phyloP scores from a whole-genome alignment of 92 coral and sea anemone species.

The Nematostella vectensis region DNA sequence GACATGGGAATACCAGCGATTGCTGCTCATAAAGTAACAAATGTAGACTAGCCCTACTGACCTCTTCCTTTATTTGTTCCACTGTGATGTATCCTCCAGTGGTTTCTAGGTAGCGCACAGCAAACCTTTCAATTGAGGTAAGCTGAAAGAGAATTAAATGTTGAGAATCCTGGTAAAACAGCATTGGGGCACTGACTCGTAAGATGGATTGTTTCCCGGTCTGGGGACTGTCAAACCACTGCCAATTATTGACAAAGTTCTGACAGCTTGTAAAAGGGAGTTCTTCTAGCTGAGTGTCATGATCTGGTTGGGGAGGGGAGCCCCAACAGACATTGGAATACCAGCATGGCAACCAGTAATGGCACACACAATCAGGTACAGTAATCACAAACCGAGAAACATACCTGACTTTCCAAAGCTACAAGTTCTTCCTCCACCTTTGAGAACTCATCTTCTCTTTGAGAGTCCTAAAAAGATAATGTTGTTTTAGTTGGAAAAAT shows the following conservation, averaged over 20 bases:
- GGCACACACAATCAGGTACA: too few relatives aligned
- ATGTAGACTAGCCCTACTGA: too few relatives aligned
- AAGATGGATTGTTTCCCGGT: too few relatives aligned
- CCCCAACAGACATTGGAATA: slow-evolving; percentile 79
- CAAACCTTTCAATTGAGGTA: slow-evolving; percentile 86
- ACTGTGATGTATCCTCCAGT: slow-evolving; percentile 77
- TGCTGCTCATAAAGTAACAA: too few relatives aligned
- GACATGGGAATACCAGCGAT: slow-evolving; percentile 79
- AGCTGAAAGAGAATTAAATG: slow-evolving; percentile 37
- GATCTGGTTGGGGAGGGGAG: slow-evolving; percentile 55
- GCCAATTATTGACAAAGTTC: not conserved
- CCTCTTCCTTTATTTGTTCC: slow-evolving; percentile 90
- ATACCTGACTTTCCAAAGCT: slow-evolving; percentile 87
- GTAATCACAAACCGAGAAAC: not conserved
- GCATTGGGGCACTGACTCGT: not conserved
- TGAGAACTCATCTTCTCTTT: slow-evolving; percentile 66
- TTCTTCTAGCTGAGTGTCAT: slow-evolving; percentile 55
- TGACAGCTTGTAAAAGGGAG: slow-evolving; percentile 16
- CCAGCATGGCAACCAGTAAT: slow-evolving; percentile 28
- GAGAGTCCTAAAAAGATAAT: slow-evolving; percentile 15
- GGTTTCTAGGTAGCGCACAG: slow-evolving; percentile 80
- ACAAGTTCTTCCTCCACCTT: slow-evolving; percentile 84
- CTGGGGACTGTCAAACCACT: slow-evolving; percentile 34
- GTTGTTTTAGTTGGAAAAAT: too few relatives aligned
- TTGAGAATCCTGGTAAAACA: too few relatives aligned